These are phyloP conservation scores for Engraulis encrasicolus DNA, from an alignment of 2,113 vertebrate genomes.

Conservation along the genomic window DNA sequence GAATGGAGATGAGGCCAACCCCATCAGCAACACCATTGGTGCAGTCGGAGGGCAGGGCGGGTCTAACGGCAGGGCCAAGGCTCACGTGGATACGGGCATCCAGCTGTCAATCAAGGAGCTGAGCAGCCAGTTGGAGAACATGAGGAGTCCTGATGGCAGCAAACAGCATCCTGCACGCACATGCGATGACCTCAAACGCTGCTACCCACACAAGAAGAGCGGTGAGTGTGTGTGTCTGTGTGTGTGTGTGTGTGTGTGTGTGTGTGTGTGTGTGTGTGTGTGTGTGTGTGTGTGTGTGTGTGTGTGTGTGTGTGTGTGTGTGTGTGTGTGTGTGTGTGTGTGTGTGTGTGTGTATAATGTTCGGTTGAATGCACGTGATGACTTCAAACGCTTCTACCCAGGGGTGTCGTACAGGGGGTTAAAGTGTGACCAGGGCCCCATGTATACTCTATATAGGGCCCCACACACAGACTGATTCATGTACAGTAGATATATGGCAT, in stretches of 20 bases:
- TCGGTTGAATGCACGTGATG: no score
- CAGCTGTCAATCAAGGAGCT: slow-evolving; percentile 89
- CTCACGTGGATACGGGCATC: slow-evolving; percentile 81
- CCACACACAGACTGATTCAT: no score
- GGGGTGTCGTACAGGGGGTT: not conserved
- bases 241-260: not conserved
- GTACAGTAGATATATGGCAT: no score
- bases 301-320: not conserved
- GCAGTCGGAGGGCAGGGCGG: slow-evolving; percentile 51
- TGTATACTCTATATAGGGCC: no score
- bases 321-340: slow-evolving; percentile 1
- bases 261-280: not conserved
- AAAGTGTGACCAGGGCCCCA: no score
- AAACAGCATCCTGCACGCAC: slow-evolving; percentile 89
- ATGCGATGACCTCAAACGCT: slow-evolving; percentile 91
- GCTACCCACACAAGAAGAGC: slow-evolving; percentile 87
- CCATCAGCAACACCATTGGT: slow-evolving; percentile 59
- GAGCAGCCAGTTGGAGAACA: slow-evolving; percentile 88
- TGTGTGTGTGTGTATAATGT: not conserved
- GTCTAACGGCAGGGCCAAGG: slow-evolving; percentile 19
- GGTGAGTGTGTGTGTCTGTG: slow-evolving; percentile 72
- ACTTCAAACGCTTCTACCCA: not conserved
- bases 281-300: not conserved
- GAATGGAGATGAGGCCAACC: slow-evolving; percentile 88
- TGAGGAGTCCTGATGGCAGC: slow-evolving; percentile 92